phyloP scores from a whole-genome alignment of 2,113 vertebrate genomes.

The Haliaeetus leucogaster region DNA sequence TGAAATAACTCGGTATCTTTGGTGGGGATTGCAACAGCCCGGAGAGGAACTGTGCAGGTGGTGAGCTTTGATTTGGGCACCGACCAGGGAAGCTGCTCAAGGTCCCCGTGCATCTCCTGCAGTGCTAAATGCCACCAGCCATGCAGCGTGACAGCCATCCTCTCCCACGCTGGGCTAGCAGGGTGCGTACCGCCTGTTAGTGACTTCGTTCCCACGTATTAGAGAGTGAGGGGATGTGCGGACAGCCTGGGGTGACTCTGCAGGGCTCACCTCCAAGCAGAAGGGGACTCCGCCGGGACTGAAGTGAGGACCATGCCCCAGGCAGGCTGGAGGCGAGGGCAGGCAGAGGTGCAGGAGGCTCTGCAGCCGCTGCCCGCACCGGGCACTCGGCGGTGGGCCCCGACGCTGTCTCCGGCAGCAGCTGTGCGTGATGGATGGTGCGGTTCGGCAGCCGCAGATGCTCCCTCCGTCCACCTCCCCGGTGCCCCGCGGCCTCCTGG shows the following conservation, averaged over 20 bases:
- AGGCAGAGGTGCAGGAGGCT: not conserved
- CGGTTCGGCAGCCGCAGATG: rapidly evolving
- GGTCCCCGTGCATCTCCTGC: not conserved
- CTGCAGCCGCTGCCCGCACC: not conserved
- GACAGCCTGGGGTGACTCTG: not conserved
- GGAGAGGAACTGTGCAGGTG: rapidly evolving
- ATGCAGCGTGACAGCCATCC: not conserved
- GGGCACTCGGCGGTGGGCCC: not conserved
- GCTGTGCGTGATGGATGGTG: not conserved
- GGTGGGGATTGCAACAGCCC: not conserved
- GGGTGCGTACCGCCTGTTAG: rapidly evolving
- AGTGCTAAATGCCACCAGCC: rapidly evolving
- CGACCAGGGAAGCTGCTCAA: not conserved
- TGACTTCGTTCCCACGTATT: rapidly evolving
- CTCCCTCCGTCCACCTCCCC: not conserved
- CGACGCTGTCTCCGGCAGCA: rapidly evolving
- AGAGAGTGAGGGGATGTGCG: rapidly evolving
- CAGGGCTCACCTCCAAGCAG: not conserved
- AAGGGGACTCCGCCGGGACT: rapidly evolving
- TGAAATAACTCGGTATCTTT: not conserved
- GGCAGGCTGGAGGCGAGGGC: not conserved
- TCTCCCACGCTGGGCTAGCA: not conserved
- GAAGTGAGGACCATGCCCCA: rapidly evolving
- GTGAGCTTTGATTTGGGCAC: not conserved
- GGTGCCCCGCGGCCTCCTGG: not conserved